A percentile compares a stretch with the other conserved stretches of the same genome.
These are phyloP conservation scores for Parus major DNA, from an alignment of 2,113 vertebrate species.

Conservation along the genomic window DNA sequence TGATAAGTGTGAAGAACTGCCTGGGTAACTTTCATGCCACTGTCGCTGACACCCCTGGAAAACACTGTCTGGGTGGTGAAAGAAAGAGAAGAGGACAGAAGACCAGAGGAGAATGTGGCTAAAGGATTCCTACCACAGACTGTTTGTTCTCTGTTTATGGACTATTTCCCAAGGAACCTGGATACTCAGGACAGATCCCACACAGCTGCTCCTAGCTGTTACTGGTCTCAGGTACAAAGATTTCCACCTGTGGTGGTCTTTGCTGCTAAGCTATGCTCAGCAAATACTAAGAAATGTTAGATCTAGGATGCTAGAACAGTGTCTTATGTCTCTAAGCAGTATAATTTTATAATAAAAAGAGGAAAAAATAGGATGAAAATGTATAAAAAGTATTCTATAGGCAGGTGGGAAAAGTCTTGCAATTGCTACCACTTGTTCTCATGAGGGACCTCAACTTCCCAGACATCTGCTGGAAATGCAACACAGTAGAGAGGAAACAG, in stretches of 20 bases:
- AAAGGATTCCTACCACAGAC: neutral
- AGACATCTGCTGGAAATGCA: neutral
- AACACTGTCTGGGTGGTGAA: neutral
- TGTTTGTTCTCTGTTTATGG: neutral
- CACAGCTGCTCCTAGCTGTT: neutral
- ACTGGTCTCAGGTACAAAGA: neutral
- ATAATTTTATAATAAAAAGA: neutral
- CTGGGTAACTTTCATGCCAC: neutral
- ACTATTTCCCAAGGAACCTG: neutral
- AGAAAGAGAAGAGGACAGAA: neutral
- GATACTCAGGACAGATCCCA: neutral
- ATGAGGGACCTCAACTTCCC: neutral
- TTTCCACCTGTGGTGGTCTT: neutral
- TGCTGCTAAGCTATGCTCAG: neutral
- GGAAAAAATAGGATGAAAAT: neutral
- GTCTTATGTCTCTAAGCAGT: neutral
- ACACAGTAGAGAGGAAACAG: neutral
- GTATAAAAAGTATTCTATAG: neutral
- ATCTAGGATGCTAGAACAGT: neutral
- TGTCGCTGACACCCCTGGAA: neutral
- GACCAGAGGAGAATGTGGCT: accelerated
- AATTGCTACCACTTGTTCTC: neutral
- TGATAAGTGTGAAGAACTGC: no score
- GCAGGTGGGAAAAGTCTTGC: neutral
- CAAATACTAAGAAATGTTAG: neutral